phyloP scores from a whole-genome alignment of 2,888 invertebrate species.

The Nycteola revayana region DNA sequence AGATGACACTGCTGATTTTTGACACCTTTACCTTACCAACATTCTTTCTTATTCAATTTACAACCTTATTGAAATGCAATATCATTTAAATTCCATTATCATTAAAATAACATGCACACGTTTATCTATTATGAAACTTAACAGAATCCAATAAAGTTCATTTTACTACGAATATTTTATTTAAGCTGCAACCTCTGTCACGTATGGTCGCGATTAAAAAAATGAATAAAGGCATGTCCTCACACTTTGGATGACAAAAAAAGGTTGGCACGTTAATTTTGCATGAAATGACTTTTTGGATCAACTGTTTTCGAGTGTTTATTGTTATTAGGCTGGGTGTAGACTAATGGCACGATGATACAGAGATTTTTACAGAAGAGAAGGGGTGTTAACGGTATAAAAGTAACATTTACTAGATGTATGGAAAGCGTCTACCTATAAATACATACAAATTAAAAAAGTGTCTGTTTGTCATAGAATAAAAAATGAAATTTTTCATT shows the following conservation, averaged over 20 bases:
- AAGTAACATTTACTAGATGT: too few relatives aligned
- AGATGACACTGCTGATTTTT: slow-evolving; percentile 58
- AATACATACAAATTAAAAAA: too few relatives aligned
- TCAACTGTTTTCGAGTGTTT: slow-evolving; percentile 14
- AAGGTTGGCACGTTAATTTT: slow-evolving; percentile 62
- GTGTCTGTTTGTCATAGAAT: too few relatives aligned
- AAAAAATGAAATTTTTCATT: too few relatives aligned
- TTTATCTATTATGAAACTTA: too few relatives aligned
- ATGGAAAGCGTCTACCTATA: too few relatives aligned
- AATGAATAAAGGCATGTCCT: slow-evolving; percentile 48
- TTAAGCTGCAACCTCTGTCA: too few relatives aligned
- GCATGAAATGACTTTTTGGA: slow-evolving; percentile 67
- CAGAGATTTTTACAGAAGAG: too few relatives aligned
- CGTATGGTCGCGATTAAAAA: slow-evolving; percentile 47
- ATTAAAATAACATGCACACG: too few relatives aligned
- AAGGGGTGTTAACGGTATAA: too few relatives aligned
- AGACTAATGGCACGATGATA: slow-evolving; percentile 9
- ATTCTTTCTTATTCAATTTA: not conserved
- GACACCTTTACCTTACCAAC: slow-evolving; percentile 17
- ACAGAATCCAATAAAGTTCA: too few relatives aligned
- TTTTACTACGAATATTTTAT: too few relatives aligned
- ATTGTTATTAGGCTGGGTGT: slow-evolving; percentile 22
- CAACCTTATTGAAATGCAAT: rapidly evolving
- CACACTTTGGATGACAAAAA: slow-evolving; percentile 52
- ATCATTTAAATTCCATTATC: slow-evolving; percentile 4